phyloP scores from a whole-genome alignment of 53 echinoderm and acorn worm species.

The Paracentrotus lividus region DNA sequence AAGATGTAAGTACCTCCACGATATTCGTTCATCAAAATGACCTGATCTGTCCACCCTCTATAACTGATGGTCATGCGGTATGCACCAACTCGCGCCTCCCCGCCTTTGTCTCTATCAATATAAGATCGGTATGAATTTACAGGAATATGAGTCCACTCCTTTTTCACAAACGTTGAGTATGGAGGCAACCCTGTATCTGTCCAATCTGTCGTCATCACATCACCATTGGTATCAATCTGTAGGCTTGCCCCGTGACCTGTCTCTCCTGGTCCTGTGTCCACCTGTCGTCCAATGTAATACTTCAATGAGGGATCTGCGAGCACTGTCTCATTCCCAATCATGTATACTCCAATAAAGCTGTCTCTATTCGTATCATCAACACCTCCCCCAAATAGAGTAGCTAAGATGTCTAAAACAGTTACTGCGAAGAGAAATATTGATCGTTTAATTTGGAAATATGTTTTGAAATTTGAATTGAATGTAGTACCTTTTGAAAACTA shows the following conservation, averaged over 20 bases:
- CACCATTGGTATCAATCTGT: no score
- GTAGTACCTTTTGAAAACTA: no score
- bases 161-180: not conserved
- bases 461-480: no score
- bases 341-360: conserved; percentile 48
- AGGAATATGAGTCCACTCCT: no score
- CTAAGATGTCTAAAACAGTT: not conserved
- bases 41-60: conserved; percentile 12
- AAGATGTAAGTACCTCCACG: conserved; percentile 43
- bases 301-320: not conserved
- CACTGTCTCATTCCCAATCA: not conserved
- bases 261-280: conserved; percentile 61
- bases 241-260: conserved; percentile 53
- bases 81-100: conserved; percentile 28
- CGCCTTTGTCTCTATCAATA: not conserved
- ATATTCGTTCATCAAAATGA: conserved; percentile 46
- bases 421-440: not conserved
- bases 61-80: not conserved
- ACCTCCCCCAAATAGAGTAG: not conserved
- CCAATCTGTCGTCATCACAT: not conserved
- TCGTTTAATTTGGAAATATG: no score
- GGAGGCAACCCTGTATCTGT: conserved; percentile 38
- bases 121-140: not conserved
- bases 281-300: no score
- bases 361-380: not conserved